Base-by-base conservation (phyloP, 2,113 vertebrate species). In the Bostrychus sinensis region DNA sequence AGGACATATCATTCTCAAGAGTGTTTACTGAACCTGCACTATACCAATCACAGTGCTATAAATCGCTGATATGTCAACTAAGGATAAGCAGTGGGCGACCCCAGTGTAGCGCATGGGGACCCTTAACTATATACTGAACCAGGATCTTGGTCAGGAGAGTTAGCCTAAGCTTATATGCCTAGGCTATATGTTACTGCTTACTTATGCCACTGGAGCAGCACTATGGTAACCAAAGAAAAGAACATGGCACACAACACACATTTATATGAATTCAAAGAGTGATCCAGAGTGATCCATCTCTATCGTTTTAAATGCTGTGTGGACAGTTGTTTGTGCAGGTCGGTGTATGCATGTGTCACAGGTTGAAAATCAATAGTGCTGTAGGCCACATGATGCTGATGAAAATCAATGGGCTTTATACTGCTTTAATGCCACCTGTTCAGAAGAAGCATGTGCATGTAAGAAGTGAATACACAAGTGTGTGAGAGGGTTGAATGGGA, bases 321-420 rank as follows among this genome's bases (percentile, higher is more conserved):
- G 53, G 54, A 72, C 56, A 70, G 56, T 45, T 63, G 53, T 58
- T 39, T 25, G 32, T 45, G 36, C 12, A 53, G 56, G 54, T 38
- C 39, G 39, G 66, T 36, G 37, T 53, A 30, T 41, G 30, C 43
- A 22, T 50, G 62, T 60, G 57, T 61, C 32, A 2, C 22, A 23
- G 30, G 16, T 19, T 68, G 48, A 39, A 51, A 80, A 87, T 90
- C 87, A 66, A 86, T 88, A 84, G 50, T 5, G 55, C 62, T 71
- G 66, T 72, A 62, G 65, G 78, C 66, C 81, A 75, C 70, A 78
- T 81, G 72, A 87, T 78, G 62, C 58, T 70, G 69, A 75, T 70
- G 26, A 78, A 87, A 85, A 84, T 89, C 86, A 76, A 88, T 89
- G 59, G 6, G 30, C 38, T 61, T 72, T 83, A 70, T 76, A 68